phyloP scores from a whole-genome alignment of 2,888 invertebrate species.

The Hydriomena furcata region DNA sequence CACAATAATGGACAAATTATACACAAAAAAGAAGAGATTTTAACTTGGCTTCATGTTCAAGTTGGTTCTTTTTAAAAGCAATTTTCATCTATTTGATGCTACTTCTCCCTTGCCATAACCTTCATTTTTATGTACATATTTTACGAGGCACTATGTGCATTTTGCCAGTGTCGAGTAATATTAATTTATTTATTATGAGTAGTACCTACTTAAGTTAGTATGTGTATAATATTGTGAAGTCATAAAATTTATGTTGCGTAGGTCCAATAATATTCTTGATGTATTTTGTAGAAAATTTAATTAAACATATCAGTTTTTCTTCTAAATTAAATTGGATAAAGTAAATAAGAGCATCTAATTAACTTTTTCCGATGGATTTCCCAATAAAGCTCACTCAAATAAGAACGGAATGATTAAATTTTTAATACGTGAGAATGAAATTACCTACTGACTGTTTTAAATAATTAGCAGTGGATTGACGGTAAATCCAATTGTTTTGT shows the following conservation, averaged over 20 bases:
- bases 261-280: too few relatives aligned
- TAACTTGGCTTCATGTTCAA: slow-evolving; percentile 45
- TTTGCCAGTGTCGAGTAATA: slow-evolving; percentile 7
- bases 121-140: slow-evolving; percentile 13
- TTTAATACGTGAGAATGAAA: slow-evolving; percentile 62
- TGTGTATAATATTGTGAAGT: too few relatives aligned
- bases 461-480: slow-evolving; percentile 61
- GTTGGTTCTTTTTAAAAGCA: slow-evolving; percentile 29
- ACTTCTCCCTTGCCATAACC: slow-evolving; percentile 11
- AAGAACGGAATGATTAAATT: slow-evolving; percentile 44
- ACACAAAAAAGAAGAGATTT: slow-evolving; percentile 55
- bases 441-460: slow-evolving; percentile 59
- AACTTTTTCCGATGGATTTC: not conserved
- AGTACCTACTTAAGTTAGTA: too few relatives aligned
- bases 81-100: slow-evolving; percentile 23
- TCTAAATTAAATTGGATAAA: too few relatives aligned
- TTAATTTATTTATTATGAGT: not conserved
- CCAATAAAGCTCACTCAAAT: slow-evolving; percentile 35
- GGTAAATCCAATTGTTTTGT: slow-evolving; percentile 59
- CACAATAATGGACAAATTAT: slow-evolving; percentile 66
- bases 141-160: slow-evolving; percentile 4
- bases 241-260: too few relatives aligned
- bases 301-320: too few relatives aligned
- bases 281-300: too few relatives aligned
- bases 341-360: too few relatives aligned